phyloP scores from a whole-genome alignment of 2,797 vertebrate species.

The Chanos chanos region DNA sequence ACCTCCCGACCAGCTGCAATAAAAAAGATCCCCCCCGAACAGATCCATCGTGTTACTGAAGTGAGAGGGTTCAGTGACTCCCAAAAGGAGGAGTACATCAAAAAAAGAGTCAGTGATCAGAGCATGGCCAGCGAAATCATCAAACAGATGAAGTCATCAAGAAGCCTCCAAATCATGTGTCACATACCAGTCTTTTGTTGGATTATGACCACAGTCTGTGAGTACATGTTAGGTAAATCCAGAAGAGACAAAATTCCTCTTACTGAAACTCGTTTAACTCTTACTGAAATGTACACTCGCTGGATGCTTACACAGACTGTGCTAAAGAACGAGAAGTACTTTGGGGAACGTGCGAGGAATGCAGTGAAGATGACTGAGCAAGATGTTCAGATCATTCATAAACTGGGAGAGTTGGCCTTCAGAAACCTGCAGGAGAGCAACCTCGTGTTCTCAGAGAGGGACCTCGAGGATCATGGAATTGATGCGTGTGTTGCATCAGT shows the following conservation, averaged over 20 bases:
- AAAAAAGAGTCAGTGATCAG: not conserved
- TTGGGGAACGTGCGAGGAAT: not conserved
- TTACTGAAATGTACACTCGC: conserved; percentile 16
- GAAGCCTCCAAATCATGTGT: conserved; percentile 23
- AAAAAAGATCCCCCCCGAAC: not conserved
- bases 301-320: conserved; percentile 12
- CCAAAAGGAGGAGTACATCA: conserved; percentile 23
- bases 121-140: not conserved
- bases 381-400: conserved; percentile 4
- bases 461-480: conserved; percentile 2
- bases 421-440: not conserved
- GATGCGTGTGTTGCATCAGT: conserved; percentile 6
- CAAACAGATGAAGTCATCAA: not conserved
- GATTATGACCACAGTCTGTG: conserved; percentile 10
- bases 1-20: conserved; percentile 24
- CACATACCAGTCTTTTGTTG: conserved; percentile 28
- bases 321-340: conserved; percentile 14
- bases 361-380: not conserved
- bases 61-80: conserved; percentile 8
- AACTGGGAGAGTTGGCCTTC: conserved; percentile 21
- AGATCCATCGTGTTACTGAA: conserved; percentile 11
- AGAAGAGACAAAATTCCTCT: not conserved
- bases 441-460: conserved; percentile 14
- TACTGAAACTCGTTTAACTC: not conserved
- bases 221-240: not conserved